Evolutionary conservation across 1,140 invertebrate species (phyloP).

Genomic region (Triops longicaudatus): DNA sequence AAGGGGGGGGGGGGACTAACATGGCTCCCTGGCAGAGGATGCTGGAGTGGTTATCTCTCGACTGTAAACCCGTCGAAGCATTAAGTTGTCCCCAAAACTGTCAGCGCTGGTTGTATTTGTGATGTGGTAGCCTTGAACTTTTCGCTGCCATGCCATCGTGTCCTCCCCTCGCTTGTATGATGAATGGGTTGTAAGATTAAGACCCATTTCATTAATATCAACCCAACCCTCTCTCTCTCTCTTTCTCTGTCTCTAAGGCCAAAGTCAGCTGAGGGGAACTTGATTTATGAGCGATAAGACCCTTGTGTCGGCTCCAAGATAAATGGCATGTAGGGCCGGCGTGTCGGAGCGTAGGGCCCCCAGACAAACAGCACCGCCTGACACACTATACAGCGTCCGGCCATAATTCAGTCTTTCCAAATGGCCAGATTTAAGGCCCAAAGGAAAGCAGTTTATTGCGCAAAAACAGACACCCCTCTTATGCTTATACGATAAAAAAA

Average conservation of each 20-base stretch:
- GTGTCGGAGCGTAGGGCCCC: conserved; percentile 13
- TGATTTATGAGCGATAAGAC: conserved; percentile 15
- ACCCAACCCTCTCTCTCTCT: background rate
- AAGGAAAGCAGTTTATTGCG: conserved; percentile 15
- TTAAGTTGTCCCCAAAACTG: conserved; percentile 12
- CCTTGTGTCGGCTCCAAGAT: conserved; percentile 2
- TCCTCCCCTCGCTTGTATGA: conserved; percentile 12
- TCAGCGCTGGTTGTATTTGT: conserved; percentile 7
- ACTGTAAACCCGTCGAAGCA: background rate
- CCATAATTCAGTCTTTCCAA: conserved; percentile 12
- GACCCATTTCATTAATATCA: conserved; percentile 12
- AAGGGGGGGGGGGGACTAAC: too few relatives aligned
- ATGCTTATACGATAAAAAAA: background rate
- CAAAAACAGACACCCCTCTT: conserved; percentile 3
- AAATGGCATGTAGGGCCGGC: conserved; percentile 10
- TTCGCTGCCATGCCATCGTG: background rate
- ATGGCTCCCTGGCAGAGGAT: background rate
- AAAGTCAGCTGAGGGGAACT: conserved; percentile 14
- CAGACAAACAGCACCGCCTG: conserved; percentile 13
- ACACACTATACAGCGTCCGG: conserved; percentile 14
- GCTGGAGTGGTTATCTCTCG: background rate
- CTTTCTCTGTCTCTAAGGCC: background rate
- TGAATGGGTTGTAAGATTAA: conserved; percentile 15
- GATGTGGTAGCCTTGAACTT: conserved; percentile 12
- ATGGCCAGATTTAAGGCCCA: conserved; percentile 13